Conservation (phyloP, 1,140 invertebrate genomes). For the Anastatus disparis region DNA sequence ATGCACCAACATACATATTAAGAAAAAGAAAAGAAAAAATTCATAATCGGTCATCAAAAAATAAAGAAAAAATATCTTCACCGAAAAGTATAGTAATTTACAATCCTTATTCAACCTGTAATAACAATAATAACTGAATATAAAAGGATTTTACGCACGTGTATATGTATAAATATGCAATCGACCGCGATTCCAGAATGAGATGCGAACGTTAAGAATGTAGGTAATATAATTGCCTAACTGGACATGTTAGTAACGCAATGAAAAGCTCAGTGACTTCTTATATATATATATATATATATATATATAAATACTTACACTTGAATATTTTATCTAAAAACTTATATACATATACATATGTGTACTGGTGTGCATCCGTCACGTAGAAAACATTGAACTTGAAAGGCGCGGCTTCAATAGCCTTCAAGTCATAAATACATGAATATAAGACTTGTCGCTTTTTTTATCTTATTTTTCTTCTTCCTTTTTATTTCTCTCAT, state of each 20-base stretch:
- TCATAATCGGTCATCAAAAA: background rate
- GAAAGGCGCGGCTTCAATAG: conserved; percentile 4
- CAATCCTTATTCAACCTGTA: no score
- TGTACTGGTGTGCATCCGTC: background rate
- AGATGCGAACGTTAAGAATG: background rate
- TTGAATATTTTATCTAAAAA: background rate
- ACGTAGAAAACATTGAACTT: background rate
- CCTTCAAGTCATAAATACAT: background rate
- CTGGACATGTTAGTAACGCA: conserved; percentile 18
- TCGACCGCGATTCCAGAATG: conserved; percentile 17
- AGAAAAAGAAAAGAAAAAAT: background rate
- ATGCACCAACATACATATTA: no score
- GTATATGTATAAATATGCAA: conserved; percentile 9
- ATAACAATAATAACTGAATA: background rate
- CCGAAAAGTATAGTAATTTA: no score
- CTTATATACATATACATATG: background rate
- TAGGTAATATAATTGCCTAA: conserved; percentile 33
- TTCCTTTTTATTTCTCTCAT: background rate
- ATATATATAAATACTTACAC: no score
- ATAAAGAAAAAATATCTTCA: background rate
- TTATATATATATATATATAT: background rate
- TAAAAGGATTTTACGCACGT: background rate
- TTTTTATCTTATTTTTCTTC: background rate
- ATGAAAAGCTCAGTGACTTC: conserved; percentile 1
- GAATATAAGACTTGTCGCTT: background rate